phyloP scores from a whole-genome alignment of 2,888 invertebrate species.

The Torymus tubicola region DNA sequence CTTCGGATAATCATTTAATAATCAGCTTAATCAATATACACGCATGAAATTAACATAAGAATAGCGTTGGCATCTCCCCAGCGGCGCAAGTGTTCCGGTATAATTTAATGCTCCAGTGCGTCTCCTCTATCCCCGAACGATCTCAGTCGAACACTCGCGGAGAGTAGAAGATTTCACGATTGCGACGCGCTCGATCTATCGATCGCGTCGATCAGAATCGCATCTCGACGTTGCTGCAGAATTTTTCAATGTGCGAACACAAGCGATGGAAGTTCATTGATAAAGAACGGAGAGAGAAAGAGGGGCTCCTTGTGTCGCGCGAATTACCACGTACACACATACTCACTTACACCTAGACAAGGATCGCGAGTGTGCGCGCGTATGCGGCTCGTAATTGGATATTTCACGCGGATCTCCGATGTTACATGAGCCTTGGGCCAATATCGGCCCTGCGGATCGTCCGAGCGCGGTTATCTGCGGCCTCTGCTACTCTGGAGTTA shows the following conservation, averaged over 20 bases:
- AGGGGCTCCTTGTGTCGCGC: background rate
- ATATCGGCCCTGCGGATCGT: slow-evolving; percentile 23
- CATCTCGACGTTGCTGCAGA: background rate
- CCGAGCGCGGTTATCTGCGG: slow-evolving; percentile 22
- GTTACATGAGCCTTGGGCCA: slow-evolving; percentile 12
- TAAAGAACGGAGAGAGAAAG: background rate
- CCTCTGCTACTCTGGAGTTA: background rate
- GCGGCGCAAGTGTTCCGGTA: slow-evolving; percentile 9
- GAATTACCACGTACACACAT: slow-evolving; percentile 17
- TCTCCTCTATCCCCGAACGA: background rate
- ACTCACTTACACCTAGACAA: slow-evolving; percentile 15
- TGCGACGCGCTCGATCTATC: background rate
- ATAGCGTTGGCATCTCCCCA: background rate
- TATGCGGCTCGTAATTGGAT: slow-evolving; percentile 34
- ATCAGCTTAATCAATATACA: slow-evolving; percentile 16
- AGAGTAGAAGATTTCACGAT: slow-evolving; percentile 23
- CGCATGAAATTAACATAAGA: background rate
- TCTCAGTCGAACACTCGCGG: background rate
- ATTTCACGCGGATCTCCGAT: slow-evolving; percentile 41
- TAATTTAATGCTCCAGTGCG: slow-evolving; percentile 25
- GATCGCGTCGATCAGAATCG: slow-evolving; percentile 10
- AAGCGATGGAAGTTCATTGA: background rate
- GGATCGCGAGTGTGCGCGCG: slow-evolving; percentile 5
- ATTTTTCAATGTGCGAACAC: background rate
- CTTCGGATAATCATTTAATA: background rate